Base-by-base conservation (phyloP, 2,113 vertebrate genomes). In the Alces alces region DNA sequence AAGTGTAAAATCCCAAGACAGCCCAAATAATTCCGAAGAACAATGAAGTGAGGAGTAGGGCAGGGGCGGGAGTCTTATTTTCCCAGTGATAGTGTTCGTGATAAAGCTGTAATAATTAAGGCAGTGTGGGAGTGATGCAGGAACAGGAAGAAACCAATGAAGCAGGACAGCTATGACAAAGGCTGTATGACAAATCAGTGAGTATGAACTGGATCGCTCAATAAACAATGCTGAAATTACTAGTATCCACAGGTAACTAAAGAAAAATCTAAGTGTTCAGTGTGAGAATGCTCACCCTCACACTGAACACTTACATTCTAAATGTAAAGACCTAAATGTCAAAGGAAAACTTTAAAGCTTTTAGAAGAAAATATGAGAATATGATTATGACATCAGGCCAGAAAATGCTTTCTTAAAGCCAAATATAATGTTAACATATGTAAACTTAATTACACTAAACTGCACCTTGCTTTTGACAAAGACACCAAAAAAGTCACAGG, bases 321-420 rank as follows among this genome's bases (percentile, higher is more conserved):
- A 64, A 92, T 47, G 64, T 39, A 91, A 87, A 16, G 15, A 70
- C 28, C 50, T 83, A 64, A 92, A 80, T 33, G 3, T n/a, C 28
- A 47, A 82, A 95, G 50, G 54, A 88, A 95, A 89, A 92, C 17
- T 47, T 82, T 12, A 66, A 82, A 80, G 11, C 61, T 88, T 94
- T 95, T 39, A 93, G 45, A 79, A 92, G 55, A 92, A 97, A 91
- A 45, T 4, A 85, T 1, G 21, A 96, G n/a, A 92, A 58, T 27
- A 64, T 36, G 28, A 82, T 47, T 50, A 87, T 13, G 12, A 52
- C 64, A 95, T 27, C 57, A 79, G 70, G 7, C n/a, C 6, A 64
- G 39, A 94, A 93, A 73, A 96, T 64, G 33, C 78, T 93, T 80
- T 84, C 86, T 70, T 78, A 87, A 94, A 52, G 12, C 61, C 70